Base-by-base conservation (phyloP, 2,888 invertebrate genomes). In the Chymomyza amoena region DNA sequence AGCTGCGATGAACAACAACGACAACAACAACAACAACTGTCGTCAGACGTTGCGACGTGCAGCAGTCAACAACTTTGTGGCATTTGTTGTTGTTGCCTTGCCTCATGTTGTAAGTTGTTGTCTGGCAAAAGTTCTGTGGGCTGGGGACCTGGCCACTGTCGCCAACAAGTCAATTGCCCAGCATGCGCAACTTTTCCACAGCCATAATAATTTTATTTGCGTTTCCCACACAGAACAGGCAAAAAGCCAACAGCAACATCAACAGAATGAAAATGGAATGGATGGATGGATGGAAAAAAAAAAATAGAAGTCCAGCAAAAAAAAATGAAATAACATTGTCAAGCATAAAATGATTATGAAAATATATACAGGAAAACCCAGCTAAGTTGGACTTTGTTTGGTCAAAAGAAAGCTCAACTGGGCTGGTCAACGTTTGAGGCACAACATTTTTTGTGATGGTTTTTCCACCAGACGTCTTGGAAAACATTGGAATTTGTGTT, bases 181-280 rank as follows among this genome's bases (percentile, higher is more conserved):
- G 39, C 39, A 45, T 45, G 54, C 54, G 20, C 54, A 54, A 54
- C 54, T 54, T 54, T 20, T 54, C 66, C 65, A 64, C 70, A 72
- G 75, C 71, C 75, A 75, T 79, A 83, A 86, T 83, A 70, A 78
- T 83, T 81, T 80, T 86, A 79, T 79, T 81, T 79, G 78, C 81
- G 66, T 79, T 84, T 83, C 84, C 84, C 81, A 81, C 86, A 80
- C 70, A 74, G 62, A 76, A 28, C 54, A 5, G 52, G 28, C 54
- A 63, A 51, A 63, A 45, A 45, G 61, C n/a, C 16, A 61, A 59
- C 13, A 28, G 39, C 39, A 45, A 45, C 13, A 28, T 13, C 39
- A 45, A 45, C 39, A 13, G 39, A 45, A 45, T 45, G 39, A 45
- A 45, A 45, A 45, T 45, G 39, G n/a, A 45, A 45, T 18, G 25